These are phyloP conservation scores for Alviniconcha marisindica DNA, from an alignment of 1,140 invertebrate species.

Conservation along the genomic window DNA sequence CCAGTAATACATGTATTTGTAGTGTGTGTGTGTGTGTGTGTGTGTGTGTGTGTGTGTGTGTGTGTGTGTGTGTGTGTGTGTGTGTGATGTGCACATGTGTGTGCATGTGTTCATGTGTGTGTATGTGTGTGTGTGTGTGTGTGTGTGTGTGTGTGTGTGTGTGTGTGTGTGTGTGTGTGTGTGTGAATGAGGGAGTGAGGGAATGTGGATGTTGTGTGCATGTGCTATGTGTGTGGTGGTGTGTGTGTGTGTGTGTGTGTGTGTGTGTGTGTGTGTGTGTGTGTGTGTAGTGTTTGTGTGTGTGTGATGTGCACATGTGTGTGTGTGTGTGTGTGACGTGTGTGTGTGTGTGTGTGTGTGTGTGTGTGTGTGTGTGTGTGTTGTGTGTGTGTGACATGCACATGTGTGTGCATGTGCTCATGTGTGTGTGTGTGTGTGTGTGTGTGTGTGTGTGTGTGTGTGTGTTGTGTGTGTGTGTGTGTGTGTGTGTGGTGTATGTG, in stretches of 20 bases:
- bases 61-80: slow-evolving; percentile 9
- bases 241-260: neutral
- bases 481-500: too few relatives aligned
- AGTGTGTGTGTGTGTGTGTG: neutral
- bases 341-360: neutral
- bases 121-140: slow-evolving; percentile 13
- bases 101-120: neutral
- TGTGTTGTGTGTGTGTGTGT: too few relatives aligned
- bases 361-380: slow-evolving; percentile 10
- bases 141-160: slow-evolving; percentile 10
- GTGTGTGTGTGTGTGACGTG: neutral
- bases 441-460: neutral
- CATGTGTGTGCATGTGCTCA: neutral
- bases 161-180: slow-evolving; percentile 1
- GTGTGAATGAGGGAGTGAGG: neutral
- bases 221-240: neutral
- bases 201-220: too few relatives aligned
- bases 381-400: neutral
- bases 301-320: neutral
- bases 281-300: too few relatives aligned
- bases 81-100: neutral
- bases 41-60: slow-evolving; percentile 6
- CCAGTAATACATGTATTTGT: too few relatives aligned
- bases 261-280: neutral
- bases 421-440: slow-evolving; percentile 7